Base-by-base conservation (phyloP, 2,888 invertebrate genomes). In the Acrobasis consociella region DNA sequence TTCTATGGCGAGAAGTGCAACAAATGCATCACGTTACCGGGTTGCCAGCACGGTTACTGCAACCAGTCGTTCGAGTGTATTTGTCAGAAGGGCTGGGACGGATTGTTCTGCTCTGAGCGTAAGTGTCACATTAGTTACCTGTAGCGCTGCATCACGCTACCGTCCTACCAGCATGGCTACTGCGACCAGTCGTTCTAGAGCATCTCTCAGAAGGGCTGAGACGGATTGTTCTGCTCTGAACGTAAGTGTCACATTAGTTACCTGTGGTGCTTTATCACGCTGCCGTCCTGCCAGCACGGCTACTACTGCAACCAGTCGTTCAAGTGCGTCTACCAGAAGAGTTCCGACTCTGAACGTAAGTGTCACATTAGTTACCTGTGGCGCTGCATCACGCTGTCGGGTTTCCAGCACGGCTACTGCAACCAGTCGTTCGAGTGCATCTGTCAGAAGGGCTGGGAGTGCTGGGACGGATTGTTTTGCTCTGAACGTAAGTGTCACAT, bases 161-260 rank as follows among this genome's bases (percentile, higher is more conserved):
- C 97, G 0, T 97, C 97, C 37, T 97, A 97, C 78, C 96, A 96
- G 81, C 97, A 97, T 74, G 97, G 97, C 13, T 94, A 94, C 77
- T 97, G 97, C 89, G 97, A 96, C 81, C 95, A 95, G 62, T 96
- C 97, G 77, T 97, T 97, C 85, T 97, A 97, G 81, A 97, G 97
- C 85, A 94, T 95, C 78, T 97, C 97, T 82, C 94, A 95, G 62
- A 95, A 95, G 50, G 97, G 97, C 37, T 97, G 97, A 97, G 96
- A 96, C 77, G 97, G 97, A 52, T 92, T 97, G 63, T 97, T 97
- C 89, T 97, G 97, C 82, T 96, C 96, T 22, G 97, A 97, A 87
- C 97, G 97, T 97, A 86, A 94, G 95, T 85, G n/a, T 11, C 3
- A 22, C 22, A 22, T 22, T 22, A 22, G 22, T 22, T 22, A 22